Evolutionary conservation across 2,113 vertebrate species (phyloP).

Genomic region (Sciurus niger): DNA sequence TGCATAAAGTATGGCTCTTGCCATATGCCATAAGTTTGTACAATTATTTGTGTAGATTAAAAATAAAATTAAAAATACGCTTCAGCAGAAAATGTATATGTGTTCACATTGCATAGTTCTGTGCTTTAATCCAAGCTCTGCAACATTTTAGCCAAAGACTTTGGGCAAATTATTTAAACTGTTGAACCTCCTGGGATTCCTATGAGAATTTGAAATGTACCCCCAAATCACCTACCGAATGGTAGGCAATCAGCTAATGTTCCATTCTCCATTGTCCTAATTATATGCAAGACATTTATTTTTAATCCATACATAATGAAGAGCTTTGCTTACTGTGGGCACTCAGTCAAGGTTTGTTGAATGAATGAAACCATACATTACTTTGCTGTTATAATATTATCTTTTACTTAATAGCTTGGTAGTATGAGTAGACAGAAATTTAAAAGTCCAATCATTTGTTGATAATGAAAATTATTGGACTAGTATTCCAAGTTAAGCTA

Average conservation of each 20-base stretch:
- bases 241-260: neutral
- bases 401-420: constrained; percentile 3
- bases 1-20: neutral
- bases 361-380: constrained; percentile 40
- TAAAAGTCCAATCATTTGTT: neutral
- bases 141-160: neutral
- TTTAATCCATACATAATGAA: constrained; percentile 21
- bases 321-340: neutral
- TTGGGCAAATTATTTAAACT: constrained; percentile 38
- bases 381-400: neutral
- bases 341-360: neutral
- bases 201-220: constrained; percentile 18
- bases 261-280: neutral
- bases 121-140: neutral
- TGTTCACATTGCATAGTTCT: neutral
- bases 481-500: neutral
- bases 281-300: neutral
- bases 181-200: neutral
- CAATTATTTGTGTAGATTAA: neutral
- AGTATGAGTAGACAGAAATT: constrained; percentile 17
- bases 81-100: neutral
- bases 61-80: neutral
- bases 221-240: neutral
- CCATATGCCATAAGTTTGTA: neutral
- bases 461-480: neutral